A percentile compares a stretch with the other conserved stretches of the same genome.
Conservation (phyloP, 2,888 invertebrate genomes). For the Eupithecia pulchellata region DNA sequence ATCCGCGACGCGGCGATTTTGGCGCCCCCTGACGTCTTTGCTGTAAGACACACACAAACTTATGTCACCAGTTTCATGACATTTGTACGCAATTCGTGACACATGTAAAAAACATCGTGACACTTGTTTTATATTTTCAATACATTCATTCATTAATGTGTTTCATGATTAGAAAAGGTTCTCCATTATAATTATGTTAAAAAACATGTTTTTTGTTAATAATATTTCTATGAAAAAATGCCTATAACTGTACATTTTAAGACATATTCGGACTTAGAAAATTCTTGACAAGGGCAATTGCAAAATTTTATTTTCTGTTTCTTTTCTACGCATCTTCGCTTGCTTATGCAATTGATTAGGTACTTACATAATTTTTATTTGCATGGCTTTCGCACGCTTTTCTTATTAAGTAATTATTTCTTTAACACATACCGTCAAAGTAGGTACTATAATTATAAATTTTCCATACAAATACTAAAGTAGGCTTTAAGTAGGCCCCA, state of each 20-base stretch:
- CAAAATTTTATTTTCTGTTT: constrained; percentile 6
- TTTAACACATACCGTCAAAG: neutral
- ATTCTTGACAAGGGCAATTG: constrained; percentile 9
- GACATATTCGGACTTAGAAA: constrained; percentile 6
- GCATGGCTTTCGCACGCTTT: constrained; percentile 33
- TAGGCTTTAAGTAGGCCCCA: too few species aligned
- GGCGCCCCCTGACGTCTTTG: constrained; percentile 55
- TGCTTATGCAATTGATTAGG: constrained; percentile 2
- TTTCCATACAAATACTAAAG: too few species aligned
- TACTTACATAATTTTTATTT: constrained; percentile 6
- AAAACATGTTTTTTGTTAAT: constrained; percentile 8
- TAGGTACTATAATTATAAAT: too few species aligned
- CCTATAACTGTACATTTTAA: neutral
- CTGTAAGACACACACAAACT: constrained; percentile 61
- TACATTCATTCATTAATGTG: neutral
- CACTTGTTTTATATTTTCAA: constrained; percentile 26
- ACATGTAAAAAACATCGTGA: constrained; percentile 28
- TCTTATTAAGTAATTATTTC: constrained; percentile 25
- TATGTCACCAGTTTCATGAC: constrained; percentile 50
- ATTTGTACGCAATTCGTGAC: constrained; percentile 24
- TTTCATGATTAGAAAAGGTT: neutral
- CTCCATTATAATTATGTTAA: constrained; percentile 1
- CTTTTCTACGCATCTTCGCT: constrained; percentile 16
- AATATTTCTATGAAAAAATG: constrained; percentile 8
- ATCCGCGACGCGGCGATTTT: constrained; percentile 55